Evolutionary conservation across 2,113 vertebrate species (phyloP).

Genomic region (Dolichotis patagonum): DNA sequence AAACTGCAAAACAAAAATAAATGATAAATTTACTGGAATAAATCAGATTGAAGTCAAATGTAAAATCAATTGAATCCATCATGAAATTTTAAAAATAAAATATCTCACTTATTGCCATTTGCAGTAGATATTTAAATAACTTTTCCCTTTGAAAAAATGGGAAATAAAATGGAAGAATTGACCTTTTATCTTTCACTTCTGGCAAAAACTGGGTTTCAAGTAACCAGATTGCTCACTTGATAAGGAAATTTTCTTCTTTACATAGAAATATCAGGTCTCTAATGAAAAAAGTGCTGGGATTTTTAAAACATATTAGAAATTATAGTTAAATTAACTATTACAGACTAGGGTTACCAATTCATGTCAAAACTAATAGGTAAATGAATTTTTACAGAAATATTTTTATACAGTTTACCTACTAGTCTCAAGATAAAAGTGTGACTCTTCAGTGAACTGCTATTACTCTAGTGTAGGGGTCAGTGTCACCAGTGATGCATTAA

Average conservation of each 20-base stretch:
- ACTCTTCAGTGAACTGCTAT: neutral
- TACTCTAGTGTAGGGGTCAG: neutral
- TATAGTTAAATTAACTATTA: neutral
- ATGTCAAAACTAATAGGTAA: neutral
- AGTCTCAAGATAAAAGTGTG: neutral
- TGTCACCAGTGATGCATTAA: neutral
- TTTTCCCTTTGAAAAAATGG: neutral
- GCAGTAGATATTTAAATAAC: slow-evolving; percentile 26
- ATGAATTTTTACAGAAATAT: neutral
- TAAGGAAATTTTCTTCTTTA: slow-evolving; percentile 12
- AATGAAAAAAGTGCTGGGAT: neutral
- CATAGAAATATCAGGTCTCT: neutral
- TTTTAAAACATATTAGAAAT: slow-evolving; percentile 31
- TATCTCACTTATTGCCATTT: slow-evolving; percentile 35
- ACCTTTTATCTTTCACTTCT: neutral
- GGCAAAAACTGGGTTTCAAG: neutral
- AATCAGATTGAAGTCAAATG: slow-evolving; percentile 9
- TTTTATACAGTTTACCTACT: slow-evolving; percentile 5
- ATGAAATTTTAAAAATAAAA: slow-evolving; percentile 38
- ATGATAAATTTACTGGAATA: slow-evolving; percentile 20
- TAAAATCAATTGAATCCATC: slow-evolving; percentile 41
- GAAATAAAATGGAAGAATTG: neutral
- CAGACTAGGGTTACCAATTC: neutral
- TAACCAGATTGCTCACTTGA: neutral
- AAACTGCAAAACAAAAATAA: neutral